Conservation (phyloP, 2,113 vertebrate species). For the Elachura formosa region DNA sequence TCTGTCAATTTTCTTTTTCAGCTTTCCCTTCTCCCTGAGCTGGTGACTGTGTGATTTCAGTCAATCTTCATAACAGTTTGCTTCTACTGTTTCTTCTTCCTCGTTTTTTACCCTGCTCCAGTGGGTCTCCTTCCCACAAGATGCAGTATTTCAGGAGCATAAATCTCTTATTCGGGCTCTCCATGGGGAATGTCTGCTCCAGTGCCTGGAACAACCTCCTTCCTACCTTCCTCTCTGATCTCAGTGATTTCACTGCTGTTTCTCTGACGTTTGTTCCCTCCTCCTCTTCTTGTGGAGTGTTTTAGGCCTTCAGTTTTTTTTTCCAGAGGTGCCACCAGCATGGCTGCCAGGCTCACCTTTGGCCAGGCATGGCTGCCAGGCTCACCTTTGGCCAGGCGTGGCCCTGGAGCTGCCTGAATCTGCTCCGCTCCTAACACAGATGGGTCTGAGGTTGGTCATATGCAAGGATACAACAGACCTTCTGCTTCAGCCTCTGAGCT, state of each 20-base stretch:
- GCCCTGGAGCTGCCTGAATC: neutral
- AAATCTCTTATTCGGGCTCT: accelerated
- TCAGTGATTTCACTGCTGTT: neutral
- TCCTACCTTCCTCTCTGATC: neutral
- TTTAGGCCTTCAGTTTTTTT: neutral
- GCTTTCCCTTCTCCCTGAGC: accelerated
- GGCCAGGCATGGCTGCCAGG: neutral
- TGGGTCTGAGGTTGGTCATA: neutral
- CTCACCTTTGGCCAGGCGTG: neutral
- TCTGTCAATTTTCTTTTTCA: neutral
- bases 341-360: neutral
- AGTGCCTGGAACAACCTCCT: neutral
- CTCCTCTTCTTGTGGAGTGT: neutral
- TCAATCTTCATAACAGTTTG: neutral
- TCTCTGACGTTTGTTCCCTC: neutral
- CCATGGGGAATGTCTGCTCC: neutral
- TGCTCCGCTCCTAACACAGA: neutral
- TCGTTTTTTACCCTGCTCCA: neutral
- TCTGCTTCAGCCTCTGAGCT: neutral
- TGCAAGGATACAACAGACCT: neutral
- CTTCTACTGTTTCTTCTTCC: neutral
- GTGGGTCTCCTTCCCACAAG: neutral
- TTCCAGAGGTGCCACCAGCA: neutral
- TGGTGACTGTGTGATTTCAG: neutral
- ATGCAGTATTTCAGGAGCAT: neutral